Conservation (phyloP, 1,140 invertebrate genomes). For the Ceratosolen solmsi region DNA sequence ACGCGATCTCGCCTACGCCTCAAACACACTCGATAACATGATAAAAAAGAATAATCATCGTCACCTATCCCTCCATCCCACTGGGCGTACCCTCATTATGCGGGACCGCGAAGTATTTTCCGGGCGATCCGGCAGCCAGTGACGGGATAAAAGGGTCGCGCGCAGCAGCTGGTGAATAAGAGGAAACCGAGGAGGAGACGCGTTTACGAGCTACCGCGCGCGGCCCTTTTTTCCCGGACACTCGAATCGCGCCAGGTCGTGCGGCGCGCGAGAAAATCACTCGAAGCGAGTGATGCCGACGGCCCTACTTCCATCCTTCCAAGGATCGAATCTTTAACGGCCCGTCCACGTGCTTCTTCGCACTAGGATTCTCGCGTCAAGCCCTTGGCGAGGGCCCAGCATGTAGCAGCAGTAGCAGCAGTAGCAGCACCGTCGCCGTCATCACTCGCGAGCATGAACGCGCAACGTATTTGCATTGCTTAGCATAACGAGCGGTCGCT, state of each 20-base stretch:
- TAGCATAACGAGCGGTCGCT: background rate
- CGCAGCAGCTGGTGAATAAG: slow-evolving; percentile 21
- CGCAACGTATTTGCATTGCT: slow-evolving; percentile 36
- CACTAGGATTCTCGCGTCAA: too few relatives aligned
- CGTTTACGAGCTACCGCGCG: slow-evolving; percentile 45
- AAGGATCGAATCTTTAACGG: background rate
- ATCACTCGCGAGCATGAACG: too few relatives aligned
- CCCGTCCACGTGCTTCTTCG: background rate
- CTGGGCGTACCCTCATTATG: too few relatives aligned
- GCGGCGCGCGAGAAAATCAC: slow-evolving; percentile 25
- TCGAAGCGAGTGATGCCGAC: background rate
- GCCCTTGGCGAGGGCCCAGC: too few relatives aligned
- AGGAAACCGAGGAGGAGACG: slow-evolving; percentile 10
- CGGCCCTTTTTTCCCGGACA: too few relatives aligned
- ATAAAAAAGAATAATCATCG: too few relatives aligned
- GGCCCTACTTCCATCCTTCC: too few relatives aligned
- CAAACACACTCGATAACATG: background rate
- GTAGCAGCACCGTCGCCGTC: too few relatives aligned
- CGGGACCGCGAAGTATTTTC: background rate
- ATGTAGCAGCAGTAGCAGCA: too few relatives aligned
- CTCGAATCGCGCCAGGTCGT: background rate
- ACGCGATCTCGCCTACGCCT: too few relatives aligned
- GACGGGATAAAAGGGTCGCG: background rate
- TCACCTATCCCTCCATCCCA: too few relatives aligned
- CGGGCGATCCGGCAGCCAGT: background rate